These are phyloP conservation scores for Deilephila elpenor DNA, from an alignment of 2,888 invertebrate species.

Conservation along the genomic window DNA sequence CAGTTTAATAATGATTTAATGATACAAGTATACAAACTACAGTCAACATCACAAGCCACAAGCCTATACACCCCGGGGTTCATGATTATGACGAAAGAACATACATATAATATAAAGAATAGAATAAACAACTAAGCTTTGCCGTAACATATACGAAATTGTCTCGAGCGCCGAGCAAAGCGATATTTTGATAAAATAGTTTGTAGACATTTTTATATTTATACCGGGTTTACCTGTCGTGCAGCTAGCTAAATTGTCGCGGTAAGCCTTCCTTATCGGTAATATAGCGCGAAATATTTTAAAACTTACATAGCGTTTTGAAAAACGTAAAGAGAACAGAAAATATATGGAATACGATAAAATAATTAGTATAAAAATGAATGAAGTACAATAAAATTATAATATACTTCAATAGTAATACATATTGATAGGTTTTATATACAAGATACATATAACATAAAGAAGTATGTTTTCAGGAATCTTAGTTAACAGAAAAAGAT, in stretches of 20 bases:
- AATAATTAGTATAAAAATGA: too few species aligned
- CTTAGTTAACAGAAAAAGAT: too few species aligned
- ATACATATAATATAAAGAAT: not conserved
- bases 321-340: not conserved
- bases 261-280: not conserved
- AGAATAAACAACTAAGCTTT: not conserved
- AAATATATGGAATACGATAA: not conserved
- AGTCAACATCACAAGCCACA: too few species aligned
- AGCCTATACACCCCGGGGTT: too few species aligned
- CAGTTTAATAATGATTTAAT: conserved; percentile 14
- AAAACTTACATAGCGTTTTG: not conserved
- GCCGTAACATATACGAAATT: not conserved
- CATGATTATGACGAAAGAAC: too few species aligned
- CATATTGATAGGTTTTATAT: too few species aligned
- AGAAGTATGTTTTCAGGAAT: too few species aligned
- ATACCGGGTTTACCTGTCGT: not conserved
- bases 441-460: too few species aligned
- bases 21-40: not conserved
- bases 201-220: not conserved
- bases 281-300: not conserved
- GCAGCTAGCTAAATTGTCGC: not conserved
- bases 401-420: too few species aligned
- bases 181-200: not conserved
- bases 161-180: too few species aligned
- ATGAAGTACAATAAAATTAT: too few species aligned